Percentiles rank a stretch among this genome's conserved stretches.
These are phyloP conservation scores for Liposcelis brunnea DNA, from an alignment of 2,888 invertebrate species.

Conservation along the genomic window DNA sequence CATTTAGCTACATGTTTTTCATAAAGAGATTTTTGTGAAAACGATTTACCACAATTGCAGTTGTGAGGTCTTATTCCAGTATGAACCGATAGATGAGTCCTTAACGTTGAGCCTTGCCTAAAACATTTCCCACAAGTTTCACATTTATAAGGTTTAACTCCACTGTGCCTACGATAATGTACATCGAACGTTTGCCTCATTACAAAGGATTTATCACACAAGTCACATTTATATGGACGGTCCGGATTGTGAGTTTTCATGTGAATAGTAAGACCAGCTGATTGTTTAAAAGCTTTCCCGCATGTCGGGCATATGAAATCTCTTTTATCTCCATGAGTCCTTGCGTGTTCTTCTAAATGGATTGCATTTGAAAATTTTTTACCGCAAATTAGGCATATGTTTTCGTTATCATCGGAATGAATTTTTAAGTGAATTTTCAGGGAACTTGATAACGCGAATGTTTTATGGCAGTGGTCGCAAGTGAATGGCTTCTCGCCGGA, in stretches of 20 bases:
- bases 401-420: slow-evolving; percentile 4
- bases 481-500: slow-evolving; percentile 7
- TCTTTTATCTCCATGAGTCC: not conserved
- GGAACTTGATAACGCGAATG: slow-evolving; percentile 2
- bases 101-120: not conserved
- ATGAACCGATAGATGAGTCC: not conserved
- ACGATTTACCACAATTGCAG: not conserved
- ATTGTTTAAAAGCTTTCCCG: slow-evolving; percentile 2
- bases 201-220: not conserved
- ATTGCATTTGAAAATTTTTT: slow-evolving; percentile 3
- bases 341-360: slow-evolving; percentile 7
- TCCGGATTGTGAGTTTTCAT: slow-evolving; percentile 5
- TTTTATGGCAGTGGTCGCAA: slow-evolving; percentile 8
- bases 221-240: not conserved
- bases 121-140: slow-evolving; percentile 2
- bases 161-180: slow-evolving; percentile 1
- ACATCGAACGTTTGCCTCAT: slow-evolving; percentile 5
- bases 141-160: not conserved
- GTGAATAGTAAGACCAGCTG: not conserved
- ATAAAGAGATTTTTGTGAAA: no score
- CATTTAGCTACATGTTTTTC: no score
- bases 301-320: not conserved
- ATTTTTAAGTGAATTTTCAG: slow-evolving; percentile 2
- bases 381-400: slow-evolving; percentile 5
- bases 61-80: not conserved